Percentiles rank a stretch among this genome's conserved stretches.
Conservation (phyloP, 92 coral and sea anemone genomes). For the Pocillopora grandis region DNA sequence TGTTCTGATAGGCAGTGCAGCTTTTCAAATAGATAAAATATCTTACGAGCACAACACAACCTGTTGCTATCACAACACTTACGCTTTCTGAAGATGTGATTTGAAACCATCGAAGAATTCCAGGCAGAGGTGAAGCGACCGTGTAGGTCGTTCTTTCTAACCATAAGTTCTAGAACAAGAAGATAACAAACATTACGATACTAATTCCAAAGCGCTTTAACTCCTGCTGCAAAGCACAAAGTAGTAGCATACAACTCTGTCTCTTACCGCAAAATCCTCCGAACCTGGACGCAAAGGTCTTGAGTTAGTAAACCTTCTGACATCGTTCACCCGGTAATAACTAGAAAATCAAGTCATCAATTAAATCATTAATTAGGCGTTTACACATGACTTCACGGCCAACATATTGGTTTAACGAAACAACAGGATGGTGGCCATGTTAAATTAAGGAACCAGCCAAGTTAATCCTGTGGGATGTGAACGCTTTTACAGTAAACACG, state of each 20-base stretch:
- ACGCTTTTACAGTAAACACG: too few relatives aligned
- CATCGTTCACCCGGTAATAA: slow-evolving; percentile 83
- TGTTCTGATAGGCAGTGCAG: too few relatives aligned
- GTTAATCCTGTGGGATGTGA: too few relatives aligned
- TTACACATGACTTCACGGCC: too few relatives aligned
- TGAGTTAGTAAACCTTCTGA: slow-evolving; percentile 70
- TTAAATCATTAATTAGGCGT: background rate
- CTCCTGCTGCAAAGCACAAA: background rate
- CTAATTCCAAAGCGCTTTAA: background rate
- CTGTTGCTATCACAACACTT: slow-evolving; percentile 17
- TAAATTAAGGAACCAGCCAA: background rate
- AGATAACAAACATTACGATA: background rate
- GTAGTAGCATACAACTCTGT: slow-evolving; percentile 64
- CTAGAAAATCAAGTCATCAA: slow-evolving; percentile 36
- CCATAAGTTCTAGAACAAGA: slow-evolving; percentile 80
- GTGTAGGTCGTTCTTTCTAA: slow-evolving; percentile 83
- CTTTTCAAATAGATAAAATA: too few relatives aligned
- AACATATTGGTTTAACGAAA: too few relatives aligned
- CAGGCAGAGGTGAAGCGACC: slow-evolving; percentile 80
- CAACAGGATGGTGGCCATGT: too few relatives aligned
- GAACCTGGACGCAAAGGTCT: slow-evolving; percentile 88
- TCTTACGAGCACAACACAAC: background rate
- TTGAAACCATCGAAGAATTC: slow-evolving; percentile 91
- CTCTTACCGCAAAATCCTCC: slow-evolving; percentile 62
- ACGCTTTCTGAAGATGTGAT: slow-evolving; percentile 82